Evolutionary conservation across 2,888 invertebrate genomes (phyloP).

Genomic region (Sclerodermus sp.): DNA sequence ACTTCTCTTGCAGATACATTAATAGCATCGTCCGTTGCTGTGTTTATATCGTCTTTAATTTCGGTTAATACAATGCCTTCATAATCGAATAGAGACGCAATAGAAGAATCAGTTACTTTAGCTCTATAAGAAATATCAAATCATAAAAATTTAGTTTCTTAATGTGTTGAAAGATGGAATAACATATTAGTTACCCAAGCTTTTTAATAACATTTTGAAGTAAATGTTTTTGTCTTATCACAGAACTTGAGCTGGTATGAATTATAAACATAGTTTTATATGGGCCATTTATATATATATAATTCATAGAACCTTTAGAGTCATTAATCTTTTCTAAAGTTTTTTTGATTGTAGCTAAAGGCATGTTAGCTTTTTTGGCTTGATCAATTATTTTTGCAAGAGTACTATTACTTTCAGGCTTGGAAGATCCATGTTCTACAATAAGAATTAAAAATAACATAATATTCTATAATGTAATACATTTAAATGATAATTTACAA

Average conservation of each 20-base stretch:
- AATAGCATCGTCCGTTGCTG: constrained; percentile 69
- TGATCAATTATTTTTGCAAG: constrained; percentile 65
- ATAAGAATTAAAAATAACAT: background rate
- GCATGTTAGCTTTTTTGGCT: constrained; percentile 67
- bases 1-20: constrained; percentile 71
- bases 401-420: constrained; percentile 64
- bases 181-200: background rate
- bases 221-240: background rate
- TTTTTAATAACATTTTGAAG: background rate
- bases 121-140: constrained; percentile 46
- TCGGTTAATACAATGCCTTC: constrained; percentile 64
- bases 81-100: constrained; percentile 62
- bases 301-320: constrained; percentile 57
- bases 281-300: background rate
- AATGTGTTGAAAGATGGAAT: background rate
- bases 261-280: background rate
- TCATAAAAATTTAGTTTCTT: constrained; percentile 2
- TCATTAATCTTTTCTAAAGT: constrained; percentile 59
- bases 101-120: constrained; percentile 56
- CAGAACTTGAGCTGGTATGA: too few species aligned
- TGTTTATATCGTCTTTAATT: constrained; percentile 59
- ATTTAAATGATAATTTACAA: background rate
- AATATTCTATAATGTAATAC: background rate
- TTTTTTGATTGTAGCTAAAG: constrained; percentile 65
- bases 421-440: constrained; percentile 64